Base-by-base conservation (phyloP, 2,888 invertebrate species). In the Phania funesta region DNA sequence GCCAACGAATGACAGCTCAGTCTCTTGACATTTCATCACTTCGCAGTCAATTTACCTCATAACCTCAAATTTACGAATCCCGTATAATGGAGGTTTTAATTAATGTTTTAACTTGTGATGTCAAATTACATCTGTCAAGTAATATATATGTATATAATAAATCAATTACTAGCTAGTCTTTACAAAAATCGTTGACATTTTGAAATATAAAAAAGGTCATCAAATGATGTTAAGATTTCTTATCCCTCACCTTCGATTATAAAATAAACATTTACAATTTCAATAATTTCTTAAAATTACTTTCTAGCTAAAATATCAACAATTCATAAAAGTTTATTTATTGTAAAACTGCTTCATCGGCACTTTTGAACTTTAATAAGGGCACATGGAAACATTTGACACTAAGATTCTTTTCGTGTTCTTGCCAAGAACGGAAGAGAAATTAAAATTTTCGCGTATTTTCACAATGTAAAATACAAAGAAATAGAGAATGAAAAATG, bases 351-450 rank as follows among this genome's bases (percentile, higher is more conserved):
- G 64, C 18, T 54, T 64, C 24, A 64, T 32, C 16, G 52, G 16
- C 54, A n/a, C 16, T 74, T 52, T 74, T 46, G 32, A 64, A 74
- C 64, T 74, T 44, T 74, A 74, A 64, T 74, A 52, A 74, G 73
- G 52, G n/a, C 73, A 64, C 16, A 26, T 44, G n/a, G 3, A 44
- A 41, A 58, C 11, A 18, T 62, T 29, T 8, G 35, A 46, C 44
- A 16, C 32, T n/a, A 26, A 13, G n/a, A 38, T 3, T 50, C 32
- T 50, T 54, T 52, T 26, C 2, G 16, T 24, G 35, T 58, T 52
- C 52, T 44, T 74, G 44, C 62, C 52, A 74, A 54, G 35, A 32
- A 38, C 6, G 9, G 3, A 35, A 41, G n/a, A n/a, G 58, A 8
- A 11, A 18, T 26, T 44, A 16, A 54, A 46, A 24, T 20, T 32